Evolutionary conservation across 2,888 invertebrate species (phyloP).

Genomic region (Drosophila sordidula): DNA sequence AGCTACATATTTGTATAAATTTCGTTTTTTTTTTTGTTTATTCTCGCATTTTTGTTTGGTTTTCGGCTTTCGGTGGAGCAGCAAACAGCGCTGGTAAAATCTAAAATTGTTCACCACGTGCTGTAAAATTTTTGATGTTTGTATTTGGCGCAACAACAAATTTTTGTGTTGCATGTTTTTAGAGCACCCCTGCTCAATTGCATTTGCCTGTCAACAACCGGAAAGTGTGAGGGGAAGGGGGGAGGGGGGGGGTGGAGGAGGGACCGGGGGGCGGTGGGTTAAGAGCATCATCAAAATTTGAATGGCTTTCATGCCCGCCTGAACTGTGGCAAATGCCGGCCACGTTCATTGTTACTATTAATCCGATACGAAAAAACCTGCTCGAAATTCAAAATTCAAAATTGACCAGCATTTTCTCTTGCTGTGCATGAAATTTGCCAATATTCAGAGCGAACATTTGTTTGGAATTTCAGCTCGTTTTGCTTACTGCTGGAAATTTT

Average conservation of each 20-base stretch:
- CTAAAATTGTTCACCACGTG: conserved; percentile 48
- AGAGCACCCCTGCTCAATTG: conserved; percentile 26
- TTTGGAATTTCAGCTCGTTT: conserved; percentile 7
- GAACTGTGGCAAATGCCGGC: conserved; percentile 8
- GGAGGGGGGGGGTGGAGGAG: accelerated
- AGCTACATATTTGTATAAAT: conserved; percentile 30
- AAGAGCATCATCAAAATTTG: conserved; percentile 3
- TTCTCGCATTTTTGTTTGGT: conserved; percentile 63
- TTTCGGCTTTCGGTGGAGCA: conserved; percentile 50
- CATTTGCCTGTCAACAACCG: conserved; percentile 32
- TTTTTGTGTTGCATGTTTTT: conserved; percentile 26
- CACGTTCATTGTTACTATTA: conserved; percentile 15
- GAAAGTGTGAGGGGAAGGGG: neutral
- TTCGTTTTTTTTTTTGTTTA: conserved; percentile 34
- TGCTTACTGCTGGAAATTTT: neutral
- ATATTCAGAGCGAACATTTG: conserved; percentile 2
- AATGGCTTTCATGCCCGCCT: neutral
- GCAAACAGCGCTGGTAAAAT: conserved; percentile 29
- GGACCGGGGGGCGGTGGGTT: accelerated
- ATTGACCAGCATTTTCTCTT: conserved; percentile 2
- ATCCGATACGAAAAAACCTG: conserved; percentile 18
- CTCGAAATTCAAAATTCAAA: conserved; percentile 8
- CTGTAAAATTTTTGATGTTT: conserved; percentile 45
- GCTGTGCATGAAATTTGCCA: neutral
- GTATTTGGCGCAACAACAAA: conserved; percentile 22